Percentiles rank a stretch among this genome's conserved stretches.
These are phyloP conservation scores for Lissonota sp. DNA, from an alignment of 2,888 invertebrate genomes.

Conservation along the genomic window DNA sequence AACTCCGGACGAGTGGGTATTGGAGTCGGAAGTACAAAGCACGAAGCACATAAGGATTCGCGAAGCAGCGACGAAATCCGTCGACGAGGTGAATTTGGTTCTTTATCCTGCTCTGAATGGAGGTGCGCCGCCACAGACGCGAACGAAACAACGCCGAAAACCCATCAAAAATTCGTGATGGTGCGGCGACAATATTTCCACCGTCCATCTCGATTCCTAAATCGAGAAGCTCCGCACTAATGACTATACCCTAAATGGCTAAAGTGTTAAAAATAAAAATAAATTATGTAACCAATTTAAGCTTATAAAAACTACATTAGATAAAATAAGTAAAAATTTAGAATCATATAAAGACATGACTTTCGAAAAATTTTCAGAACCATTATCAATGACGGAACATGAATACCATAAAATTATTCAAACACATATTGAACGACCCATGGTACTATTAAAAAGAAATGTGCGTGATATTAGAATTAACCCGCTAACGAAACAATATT, in stretches of 20 bases:
- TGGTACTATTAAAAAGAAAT: too few relatives aligned
- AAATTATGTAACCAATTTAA: too few relatives aligned
- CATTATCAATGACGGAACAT: too few relatives aligned
- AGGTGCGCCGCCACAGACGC: slow-evolving; percentile 70
- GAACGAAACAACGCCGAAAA: slow-evolving; percentile 81
- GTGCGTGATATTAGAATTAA: too few relatives aligned
- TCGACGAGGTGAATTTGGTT: slow-evolving; percentile 75
- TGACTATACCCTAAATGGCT: slow-evolving; percentile 23
- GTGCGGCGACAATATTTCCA: slow-evolving; percentile 59
- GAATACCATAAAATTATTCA: too few relatives aligned
- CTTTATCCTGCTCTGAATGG: slow-evolving; percentile 78
- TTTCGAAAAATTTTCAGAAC: too few relatives aligned
- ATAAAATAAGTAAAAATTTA: too few relatives aligned
- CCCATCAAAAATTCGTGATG: slow-evolving; percentile 81
- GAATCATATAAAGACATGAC: too few relatives aligned
- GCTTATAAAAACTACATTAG: too few relatives aligned
- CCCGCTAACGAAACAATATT: too few relatives aligned
- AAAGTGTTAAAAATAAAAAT: not conserved
- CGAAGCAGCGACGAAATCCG: slow-evolving; percentile 71
- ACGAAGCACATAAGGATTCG: slow-evolving; percentile 81
- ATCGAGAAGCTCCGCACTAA: slow-evolving; percentile 30
- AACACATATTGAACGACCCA: too few relatives aligned
- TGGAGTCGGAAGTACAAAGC: slow-evolving; percentile 85
- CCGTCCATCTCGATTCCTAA: slow-evolving; percentile 48
- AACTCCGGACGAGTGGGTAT: slow-evolving; percentile 94